Evolutionary conservation across 2,888 invertebrate species (phyloP), one percentile per base, ranked within the genome.

Genomic region (Aporophyla lueneburgensis): DNA sequence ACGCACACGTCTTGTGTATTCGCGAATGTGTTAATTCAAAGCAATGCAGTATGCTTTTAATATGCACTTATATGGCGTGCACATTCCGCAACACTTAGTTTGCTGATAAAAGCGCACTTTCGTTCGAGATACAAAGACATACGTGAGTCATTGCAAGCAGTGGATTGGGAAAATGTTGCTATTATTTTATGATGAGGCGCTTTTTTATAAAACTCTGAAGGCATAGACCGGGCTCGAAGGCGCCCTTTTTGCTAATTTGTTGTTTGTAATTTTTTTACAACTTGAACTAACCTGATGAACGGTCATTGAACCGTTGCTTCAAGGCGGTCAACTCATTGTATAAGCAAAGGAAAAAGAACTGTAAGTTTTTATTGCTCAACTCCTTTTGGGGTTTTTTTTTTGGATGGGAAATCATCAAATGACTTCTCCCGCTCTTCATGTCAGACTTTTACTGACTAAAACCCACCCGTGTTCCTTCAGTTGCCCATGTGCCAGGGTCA

Each of bases 11-110:
- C 86, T 89, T 92, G 92, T 94, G 93, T 93, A 90, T 91, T 90
- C 92, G 93, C 93, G 88, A 93, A 94, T 91, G 96, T 95, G 96
- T 93, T 96, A 96, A 96, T 95, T 95, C 93, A 90, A 90, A 89
- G 91, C 89, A 91, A 92, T 92, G 90, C 91, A 89, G 91, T 91
- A 88, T 88, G 89, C 87, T 91, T 92, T 91, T 92, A 92, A 91
- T 92, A 86, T 89, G 88, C 90, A 88, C 93, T 89, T 93, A 94
- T 95, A 95, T 92, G 93, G 93, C 90, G 92, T 92, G 94, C 94
- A 92, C 92, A 93, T 93, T 92, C 91, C 89, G 82, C 78, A 67
- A 75, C 90, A 90, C 87, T 90, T 89, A 87, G 86, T 81, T 80
- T 81, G 77, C 63, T 73, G 78, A 79, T 85, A 85, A 86, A 88